Base-by-base conservation (phyloP, 2,797 vertebrate species). In the Enteromius treurensis region DNA sequence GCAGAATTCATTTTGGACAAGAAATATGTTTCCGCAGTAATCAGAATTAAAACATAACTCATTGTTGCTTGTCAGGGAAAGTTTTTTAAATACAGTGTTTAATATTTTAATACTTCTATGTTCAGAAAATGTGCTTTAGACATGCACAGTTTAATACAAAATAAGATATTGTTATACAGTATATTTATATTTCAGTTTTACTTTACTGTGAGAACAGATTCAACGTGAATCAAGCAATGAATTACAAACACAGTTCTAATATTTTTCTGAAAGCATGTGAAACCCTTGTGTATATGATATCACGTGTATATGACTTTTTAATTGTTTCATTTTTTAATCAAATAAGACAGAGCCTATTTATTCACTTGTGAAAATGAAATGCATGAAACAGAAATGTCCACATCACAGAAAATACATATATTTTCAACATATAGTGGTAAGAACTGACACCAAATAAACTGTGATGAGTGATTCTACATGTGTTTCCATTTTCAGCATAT, bases 401-500 rank as follows among this genome's bases (percentile, higher is more conserved):
- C 68, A 81, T 10, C 49, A 51, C 2, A n/a, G 23, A 76, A 65
- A 64, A 82, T 11, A 45, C 23, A 53, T n/a, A 29, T 47, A 21
- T 49, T 76, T 37, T 60, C 55, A 23, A 23, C 45, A 62, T 21
- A n/a, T 45, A 47, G 51, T 49, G 40, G 32, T 19, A 69, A 5
- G 42, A 60, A 32, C 14, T 14, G 23, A 69, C 60, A 64, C 34
- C 58, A 45, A 47, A 34, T 86, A 79, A 75, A 77, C 19, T 26
- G 21, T 65, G 37, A 69, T 51, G 69, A 55, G 49, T 67, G 69
- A 62, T 55, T 23, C 65, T 70, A 80, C 85, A 87, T 86, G 68
- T 88, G 88, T 89, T 88, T 88, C 82, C 79, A 75, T 83, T 89
- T 86, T 86, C 19, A 23, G 73, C 34, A 74, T 69, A 85, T 64